These are phyloP conservation scores for Alectoris magna DNA, from an alignment of 2,797 vertebrate species.

Conservation along the genomic window DNA sequence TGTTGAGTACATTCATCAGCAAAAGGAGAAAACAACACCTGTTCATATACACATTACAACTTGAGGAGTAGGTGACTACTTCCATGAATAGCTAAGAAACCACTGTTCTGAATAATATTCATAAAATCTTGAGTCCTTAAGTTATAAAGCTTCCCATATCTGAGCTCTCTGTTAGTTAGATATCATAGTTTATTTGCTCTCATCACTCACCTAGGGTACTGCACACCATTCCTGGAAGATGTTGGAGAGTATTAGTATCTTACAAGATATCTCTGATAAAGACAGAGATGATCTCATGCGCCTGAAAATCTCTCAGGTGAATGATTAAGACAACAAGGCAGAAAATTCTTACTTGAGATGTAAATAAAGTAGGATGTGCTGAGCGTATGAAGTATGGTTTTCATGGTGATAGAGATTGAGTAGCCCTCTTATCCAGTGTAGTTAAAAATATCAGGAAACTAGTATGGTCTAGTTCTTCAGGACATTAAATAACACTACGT, in stretches of 20 bases:
- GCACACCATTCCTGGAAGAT: neutral
- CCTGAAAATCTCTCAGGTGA: neutral
- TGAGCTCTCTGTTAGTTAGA: neutral
- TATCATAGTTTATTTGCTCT: neutral
- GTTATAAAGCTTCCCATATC: neutral
- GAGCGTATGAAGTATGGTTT: no score
- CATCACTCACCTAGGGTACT: neutral
- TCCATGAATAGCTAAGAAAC: neutral
- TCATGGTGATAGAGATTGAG: neutral
- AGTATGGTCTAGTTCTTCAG: neutral
- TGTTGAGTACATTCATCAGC: rapidly evolving
- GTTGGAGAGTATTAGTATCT: neutral
- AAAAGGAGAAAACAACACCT: neutral
- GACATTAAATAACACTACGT: neutral
- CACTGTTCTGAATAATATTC: neutral
- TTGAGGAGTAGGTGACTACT: neutral
- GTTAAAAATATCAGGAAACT: neutral
- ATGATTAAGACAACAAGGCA: neutral
- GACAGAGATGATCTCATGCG: neutral
- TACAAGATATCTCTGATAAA: neutral
- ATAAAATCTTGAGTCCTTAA: neutral
- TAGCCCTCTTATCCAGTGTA: neutral
- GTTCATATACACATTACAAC: neutral
- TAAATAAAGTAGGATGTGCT: neutral
- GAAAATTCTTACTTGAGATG: neutral